Percentiles rank a stretch among this genome's conserved stretches.
These are phyloP conservation scores for Sebastes hopkinsi DNA, from an alignment of 2,797 vertebrate species.

Conservation along the genomic window DNA sequence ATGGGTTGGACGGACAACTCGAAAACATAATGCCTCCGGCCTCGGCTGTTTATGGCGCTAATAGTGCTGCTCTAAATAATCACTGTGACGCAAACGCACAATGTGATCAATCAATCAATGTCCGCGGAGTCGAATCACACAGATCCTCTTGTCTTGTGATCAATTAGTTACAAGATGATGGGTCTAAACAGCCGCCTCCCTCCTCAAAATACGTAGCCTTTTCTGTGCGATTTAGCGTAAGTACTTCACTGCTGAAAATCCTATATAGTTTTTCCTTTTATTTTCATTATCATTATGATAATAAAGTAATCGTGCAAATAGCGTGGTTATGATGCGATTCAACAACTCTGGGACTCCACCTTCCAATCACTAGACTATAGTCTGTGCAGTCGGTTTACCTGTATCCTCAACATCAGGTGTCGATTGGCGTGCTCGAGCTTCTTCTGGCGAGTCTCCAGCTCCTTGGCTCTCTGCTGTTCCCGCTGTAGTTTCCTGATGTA, in stretches of 20 bases:
- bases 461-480: slow-evolving; percentile 94
- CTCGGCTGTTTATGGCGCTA: too few species aligned
- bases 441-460: slow-evolving; percentile 95
- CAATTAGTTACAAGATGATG: not conserved
- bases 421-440: slow-evolving; percentile 95
- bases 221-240: not conserved
- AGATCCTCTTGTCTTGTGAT: slow-evolving; percentile 7
- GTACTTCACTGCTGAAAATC: not conserved
- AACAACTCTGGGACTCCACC: not conserved
- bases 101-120: slow-evolving; percentile 4
- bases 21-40: too few species aligned
- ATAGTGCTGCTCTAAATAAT: not conserved
- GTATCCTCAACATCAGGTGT: slow-evolving; percentile 94
- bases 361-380: not conserved
- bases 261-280: too few species aligned
- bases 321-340: not conserved
- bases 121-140: not conserved
- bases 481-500: slow-evolving; percentile 96
- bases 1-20: too few species aligned
- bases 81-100: not conserved
- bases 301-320: not conserved
- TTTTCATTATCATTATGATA: not conserved
- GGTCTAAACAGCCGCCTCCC: not conserved
- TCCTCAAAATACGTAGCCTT: not conserved
- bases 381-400: slow-evolving; percentile 80